Conservation (phyloP, 2,888 invertebrate genomes). For the Perizoma affinitatum region DNA sequence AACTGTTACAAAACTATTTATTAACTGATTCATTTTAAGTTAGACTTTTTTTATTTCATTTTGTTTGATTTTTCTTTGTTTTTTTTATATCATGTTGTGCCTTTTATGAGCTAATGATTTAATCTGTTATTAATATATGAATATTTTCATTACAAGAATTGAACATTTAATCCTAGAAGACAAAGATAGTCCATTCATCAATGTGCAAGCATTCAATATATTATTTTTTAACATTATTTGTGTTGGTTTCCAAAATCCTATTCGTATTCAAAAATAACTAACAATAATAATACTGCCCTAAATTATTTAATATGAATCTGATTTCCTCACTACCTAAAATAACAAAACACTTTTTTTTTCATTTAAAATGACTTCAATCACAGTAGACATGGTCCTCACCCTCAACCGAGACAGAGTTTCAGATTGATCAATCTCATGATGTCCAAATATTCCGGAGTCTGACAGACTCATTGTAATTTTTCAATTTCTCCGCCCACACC, state of each 20-base stretch:
- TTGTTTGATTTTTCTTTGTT: no score
- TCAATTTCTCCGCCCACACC: constrained; percentile 38
- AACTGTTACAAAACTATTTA: no score
- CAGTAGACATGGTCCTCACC: not conserved
- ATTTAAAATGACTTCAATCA: not conserved
- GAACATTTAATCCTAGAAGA: not conserved
- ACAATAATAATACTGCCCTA: no score
- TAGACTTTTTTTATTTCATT: no score
- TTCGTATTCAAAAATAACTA: no score
- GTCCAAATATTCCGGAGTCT: constrained; percentile 30
- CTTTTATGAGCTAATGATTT: no score
- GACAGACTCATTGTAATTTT: constrained; percentile 43
- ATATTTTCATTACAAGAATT: no score
- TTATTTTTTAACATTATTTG: not conserved
- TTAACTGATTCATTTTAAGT: no score
- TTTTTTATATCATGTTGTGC: no score
- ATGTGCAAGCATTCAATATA: no score
- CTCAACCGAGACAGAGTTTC: not conserved
- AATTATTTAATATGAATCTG: not conserved
- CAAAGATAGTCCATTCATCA: no score
- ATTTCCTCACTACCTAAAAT: not conserved
- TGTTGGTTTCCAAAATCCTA: not conserved
- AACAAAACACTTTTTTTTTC: not conserved
- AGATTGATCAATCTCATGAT: constrained; percentile 27
- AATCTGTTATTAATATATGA: no score